Evolutionary conservation across 2,888 invertebrate species (phyloP), one percentile per base, ranked within the genome.

Genomic region (Scaptodrosophila latifasciaeformis): DNA sequence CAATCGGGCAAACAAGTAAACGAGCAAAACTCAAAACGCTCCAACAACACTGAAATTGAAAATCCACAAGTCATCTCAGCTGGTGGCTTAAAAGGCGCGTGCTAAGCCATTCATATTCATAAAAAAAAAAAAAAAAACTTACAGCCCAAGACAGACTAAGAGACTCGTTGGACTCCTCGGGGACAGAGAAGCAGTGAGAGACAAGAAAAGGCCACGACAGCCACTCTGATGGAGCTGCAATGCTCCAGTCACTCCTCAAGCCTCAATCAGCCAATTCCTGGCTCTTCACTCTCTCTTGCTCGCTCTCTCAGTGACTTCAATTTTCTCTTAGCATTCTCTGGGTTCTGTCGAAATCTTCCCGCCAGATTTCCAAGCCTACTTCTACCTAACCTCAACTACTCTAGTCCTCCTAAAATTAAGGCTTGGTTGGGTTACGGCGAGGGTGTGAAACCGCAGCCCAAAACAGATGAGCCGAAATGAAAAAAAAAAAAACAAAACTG

Each of bases 71-170:
- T 77, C 80, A 80, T 77, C 80, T 79, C 76, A 80, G 76, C 80
- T 77, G 76, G 76, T 80, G 80, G 77, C 75, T 80, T 80, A 72
- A 75, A 77, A 79, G 76, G 80, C 76, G 76, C 76, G 76, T 76
- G 76, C 76, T 76, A 79, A 76, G 77, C 76, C 77, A 76, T 79
- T 76, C 76, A 79, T 77, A 72, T 76, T 76, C 76, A 76, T 75
- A 72, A 78, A 77, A 79, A 56, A 59, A 54, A n/a, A n/a, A n/a
- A n/a, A n/a, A n/a, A n/a, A n/a, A n/a, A n/a, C n/a, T 61, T 57
- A 58, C 58, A 56, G 60, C 59, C 45, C 59, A 58, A 40, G 56
- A 54, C 49, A 15, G 40, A 4, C 21, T 13, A 13, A 46, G 19
- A 13, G 54, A 42, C 29, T 12, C n/a, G n/a, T n/a, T n/a, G 44